These are phyloP conservation scores for Pseudococcus viburni DNA, from an alignment of 2,888 invertebrate genomes.

Conservation along the genomic window DNA sequence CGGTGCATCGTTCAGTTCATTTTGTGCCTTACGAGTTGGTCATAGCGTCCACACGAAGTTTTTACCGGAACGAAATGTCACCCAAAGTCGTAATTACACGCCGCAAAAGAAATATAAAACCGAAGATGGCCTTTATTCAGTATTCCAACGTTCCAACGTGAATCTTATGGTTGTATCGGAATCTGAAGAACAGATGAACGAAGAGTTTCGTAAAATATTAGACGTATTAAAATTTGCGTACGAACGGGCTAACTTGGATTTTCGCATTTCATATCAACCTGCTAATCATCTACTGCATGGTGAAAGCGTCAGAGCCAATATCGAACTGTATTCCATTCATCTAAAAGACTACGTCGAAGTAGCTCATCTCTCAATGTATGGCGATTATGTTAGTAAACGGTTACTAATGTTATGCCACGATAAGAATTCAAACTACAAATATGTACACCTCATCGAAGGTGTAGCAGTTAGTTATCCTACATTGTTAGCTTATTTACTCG, in stretches of 20 bases:
- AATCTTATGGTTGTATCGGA: conserved; percentile 77
- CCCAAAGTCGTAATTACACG: conserved; percentile 80
- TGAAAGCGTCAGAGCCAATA: conserved; percentile 79
- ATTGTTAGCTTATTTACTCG: conserved; percentile 81
- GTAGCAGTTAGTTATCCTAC: conserved; percentile 82
- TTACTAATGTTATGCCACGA: conserved; percentile 79
- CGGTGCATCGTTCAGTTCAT: conserved; percentile 81
- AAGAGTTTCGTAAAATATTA: conserved; percentile 75
- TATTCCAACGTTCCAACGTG: conserved; percentile 80
- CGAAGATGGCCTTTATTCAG: conserved; percentile 76
- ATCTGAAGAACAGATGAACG: conserved; percentile 74
- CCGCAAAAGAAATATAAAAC: conserved; percentile 72
- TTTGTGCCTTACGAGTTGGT: conserved; percentile 82
- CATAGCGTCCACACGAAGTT: conserved; percentile 76
- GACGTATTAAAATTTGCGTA: conserved; percentile 76
- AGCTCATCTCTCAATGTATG: conserved; percentile 81
- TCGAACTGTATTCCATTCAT: conserved; percentile 83
- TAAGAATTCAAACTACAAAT: conserved; percentile 75
- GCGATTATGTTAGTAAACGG: conserved; percentile 84
- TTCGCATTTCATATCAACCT: conserved; percentile 77
- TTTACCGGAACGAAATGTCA: conserved; percentile 81
- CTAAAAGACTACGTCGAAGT: conserved; percentile 79
- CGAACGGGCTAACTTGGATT: conserved; percentile 78
- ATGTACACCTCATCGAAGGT: conserved; percentile 81
- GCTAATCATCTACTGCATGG: conserved; percentile 77